A percentile compares a stretch with the other conserved stretches of the same genome.
phyloP scores from a whole-genome alignment of 1,140 invertebrate genomes.

The Odontomachus brunneus region DNA sequence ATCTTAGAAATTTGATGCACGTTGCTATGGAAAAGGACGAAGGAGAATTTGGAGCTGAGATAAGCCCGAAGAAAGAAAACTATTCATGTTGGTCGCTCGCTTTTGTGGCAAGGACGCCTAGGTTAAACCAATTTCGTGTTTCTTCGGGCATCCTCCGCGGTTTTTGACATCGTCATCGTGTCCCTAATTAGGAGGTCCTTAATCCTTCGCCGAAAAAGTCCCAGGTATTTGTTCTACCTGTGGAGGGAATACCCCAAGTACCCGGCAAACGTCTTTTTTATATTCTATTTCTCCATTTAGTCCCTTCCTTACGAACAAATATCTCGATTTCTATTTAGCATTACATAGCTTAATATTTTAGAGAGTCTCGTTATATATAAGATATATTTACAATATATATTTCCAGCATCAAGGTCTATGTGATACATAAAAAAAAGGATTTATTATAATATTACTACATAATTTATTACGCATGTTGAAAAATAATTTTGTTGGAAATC shows the following conservation, averaged over 20 bases:
- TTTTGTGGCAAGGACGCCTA: slow-evolving; percentile 48
- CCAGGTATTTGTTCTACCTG: slow-evolving; percentile 78
- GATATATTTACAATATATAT: no score
- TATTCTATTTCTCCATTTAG: neutral
- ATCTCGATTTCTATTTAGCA: neutral
- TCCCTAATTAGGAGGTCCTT: slow-evolving; percentile 76
- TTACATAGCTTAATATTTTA: no score
- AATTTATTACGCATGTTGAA: no score
- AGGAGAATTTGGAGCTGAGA: neutral
- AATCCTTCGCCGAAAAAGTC: slow-evolving; percentile 72
- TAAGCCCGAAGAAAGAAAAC: slow-evolving; percentile 29
- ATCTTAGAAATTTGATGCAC: no score
- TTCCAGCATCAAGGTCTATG: no score
- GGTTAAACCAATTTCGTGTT: slow-evolving; percentile 72
- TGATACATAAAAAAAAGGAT: no score
- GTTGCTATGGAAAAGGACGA: no score
- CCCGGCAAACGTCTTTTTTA: slow-evolving; percentile 42
- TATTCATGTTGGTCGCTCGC: slow-evolving; percentile 5
- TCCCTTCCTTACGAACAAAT: neutral
- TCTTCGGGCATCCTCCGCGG: slow-evolving; percentile 66
- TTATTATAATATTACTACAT: no score
- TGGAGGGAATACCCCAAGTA: slow-evolving; percentile 46
- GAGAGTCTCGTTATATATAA: no score
- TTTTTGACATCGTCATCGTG: slow-evolving; percentile 79
- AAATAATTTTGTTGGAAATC: no score